Percentiles rank a stretch among this genome's conserved stretches.
phyloP scores from a whole-genome alignment of 2,113 vertebrate species.

The Natator depressus region DNA sequence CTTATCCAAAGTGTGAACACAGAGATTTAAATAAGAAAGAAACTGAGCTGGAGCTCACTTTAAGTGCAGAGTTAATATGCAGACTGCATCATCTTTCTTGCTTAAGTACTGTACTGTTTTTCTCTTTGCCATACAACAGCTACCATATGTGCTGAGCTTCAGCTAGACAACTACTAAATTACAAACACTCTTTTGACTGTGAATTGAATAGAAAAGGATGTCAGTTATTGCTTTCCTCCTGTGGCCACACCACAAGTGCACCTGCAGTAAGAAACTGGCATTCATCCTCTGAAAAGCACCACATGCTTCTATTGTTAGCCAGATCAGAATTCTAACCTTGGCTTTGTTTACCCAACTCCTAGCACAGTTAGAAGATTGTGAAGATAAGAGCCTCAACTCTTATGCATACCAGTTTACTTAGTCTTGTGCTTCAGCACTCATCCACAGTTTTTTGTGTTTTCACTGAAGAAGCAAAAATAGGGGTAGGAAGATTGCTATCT shows the following conservation, averaged over 20 bases:
- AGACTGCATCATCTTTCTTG: constrained; percentile 55
- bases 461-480: constrained; percentile 26
- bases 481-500: constrained; percentile 32
- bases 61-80: constrained; percentile 41
- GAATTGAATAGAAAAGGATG: constrained; percentile 76
- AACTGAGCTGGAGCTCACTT: constrained; percentile 50
- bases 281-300: constrained; percentile 66
- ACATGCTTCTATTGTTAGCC: constrained; percentile 69
- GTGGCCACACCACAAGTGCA: constrained; percentile 77
- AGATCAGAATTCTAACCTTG: constrained; percentile 51
- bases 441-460: neutral
- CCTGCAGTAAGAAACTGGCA: constrained; percentile 72
- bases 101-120: constrained; percentile 50
- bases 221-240: constrained; percentile 73
- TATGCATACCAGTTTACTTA: neutral
- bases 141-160: constrained; percentile 76
- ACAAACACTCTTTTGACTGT: constrained; percentile 71
- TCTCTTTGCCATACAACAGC: constrained; percentile 64
- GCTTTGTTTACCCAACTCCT: constrained; percentile 53
- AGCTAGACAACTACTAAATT: constrained; percentile 75
- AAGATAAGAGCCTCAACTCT: constrained; percentile 44
- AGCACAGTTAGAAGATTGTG: constrained; percentile 19
- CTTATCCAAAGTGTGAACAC: neutral
- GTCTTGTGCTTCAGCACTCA: neutral
- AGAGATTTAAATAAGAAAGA: constrained; percentile 63